These are phyloP conservation scores for Harmothoe impar DNA, from an alignment of 2,888 invertebrate genomes.

Conservation along the genomic window DNA sequence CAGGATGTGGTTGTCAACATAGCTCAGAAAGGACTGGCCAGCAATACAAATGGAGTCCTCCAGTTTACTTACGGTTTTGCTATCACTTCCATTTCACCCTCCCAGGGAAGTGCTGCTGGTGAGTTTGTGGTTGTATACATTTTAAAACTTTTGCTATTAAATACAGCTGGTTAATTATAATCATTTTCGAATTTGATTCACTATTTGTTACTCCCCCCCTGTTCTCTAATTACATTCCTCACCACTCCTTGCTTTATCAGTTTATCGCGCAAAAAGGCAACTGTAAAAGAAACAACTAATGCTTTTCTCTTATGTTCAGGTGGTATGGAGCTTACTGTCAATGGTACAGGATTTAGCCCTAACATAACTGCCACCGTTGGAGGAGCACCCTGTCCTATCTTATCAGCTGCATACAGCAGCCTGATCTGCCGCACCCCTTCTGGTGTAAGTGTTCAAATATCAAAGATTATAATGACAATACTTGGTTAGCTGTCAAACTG, in stretches of 20 bases:
- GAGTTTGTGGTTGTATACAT: not conserved
- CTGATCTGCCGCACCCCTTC: slow-evolving; percentile 52
- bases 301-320: not conserved
- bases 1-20: slow-evolving; percentile 63
- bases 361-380: slow-evolving; percentile 65
- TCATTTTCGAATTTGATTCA: too few relatives aligned
- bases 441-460: slow-evolving; percentile 58
- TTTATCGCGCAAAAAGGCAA: too few relatives aligned
- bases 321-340: slow-evolving; percentile 64
- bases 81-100: slow-evolving; percentile 57
- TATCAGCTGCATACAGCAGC: slow-evolving; percentile 56
- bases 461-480: too few relatives aligned
- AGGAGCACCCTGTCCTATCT: slow-evolving; percentile 56
- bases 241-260: too few relatives aligned
- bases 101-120: slow-evolving; percentile 66
- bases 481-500: too few relatives aligned
- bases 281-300: too few relatives aligned
- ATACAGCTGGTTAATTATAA: too few relatives aligned
- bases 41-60: not conserved
- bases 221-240: too few relatives aligned
- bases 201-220: too few relatives aligned
- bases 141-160: too few relatives aligned
- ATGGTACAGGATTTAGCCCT: slow-evolving; percentile 67
- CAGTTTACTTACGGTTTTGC: slow-evolving; percentile 64
- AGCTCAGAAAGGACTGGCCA: slow-evolving; percentile 58